Conservation (phyloP, 2,113 vertebrate species). For the Centropus bengalensis region DNA sequence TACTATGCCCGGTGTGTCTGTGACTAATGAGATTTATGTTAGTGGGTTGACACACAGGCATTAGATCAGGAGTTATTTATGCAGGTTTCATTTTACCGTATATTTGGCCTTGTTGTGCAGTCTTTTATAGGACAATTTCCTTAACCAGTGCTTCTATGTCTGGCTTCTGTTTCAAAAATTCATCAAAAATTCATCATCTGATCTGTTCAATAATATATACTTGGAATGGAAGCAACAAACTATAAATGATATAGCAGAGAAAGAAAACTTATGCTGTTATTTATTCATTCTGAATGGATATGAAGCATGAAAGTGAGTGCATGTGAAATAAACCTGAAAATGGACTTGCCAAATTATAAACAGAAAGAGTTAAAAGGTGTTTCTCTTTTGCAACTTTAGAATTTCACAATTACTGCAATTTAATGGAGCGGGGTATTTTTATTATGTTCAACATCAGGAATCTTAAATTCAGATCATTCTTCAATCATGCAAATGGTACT, state of each 20-base stretch:
- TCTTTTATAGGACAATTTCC: slow-evolving; percentile 59
- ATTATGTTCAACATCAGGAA: background rate
- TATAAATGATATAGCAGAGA: slow-evolving; percentile 14
- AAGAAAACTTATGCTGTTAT: slow-evolving; percentile 9
- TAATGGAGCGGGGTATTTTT: background rate
- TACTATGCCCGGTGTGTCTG: background rate
- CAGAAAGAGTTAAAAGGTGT: background rate
- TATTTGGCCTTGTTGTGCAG: slow-evolving; percentile 27
- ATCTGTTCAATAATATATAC: slow-evolving; percentile 54
- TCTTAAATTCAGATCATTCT: background rate
- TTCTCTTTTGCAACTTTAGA: background rate
- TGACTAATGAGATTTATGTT: slow-evolving; percentile 4
- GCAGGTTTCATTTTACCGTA: slow-evolving; percentile 14
- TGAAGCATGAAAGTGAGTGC: background rate
- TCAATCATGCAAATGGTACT: background rate
- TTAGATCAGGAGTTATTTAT: slow-evolving; percentile 25
- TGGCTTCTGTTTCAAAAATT: slow-evolving; percentile 49
- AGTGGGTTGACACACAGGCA: background rate
- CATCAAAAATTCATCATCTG: slow-evolving; percentile 48
- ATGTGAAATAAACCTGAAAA: background rate
- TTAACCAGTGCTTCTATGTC: slow-evolving; percentile 22
- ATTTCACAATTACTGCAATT: background rate
- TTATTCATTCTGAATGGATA: slow-evolving; percentile 47
- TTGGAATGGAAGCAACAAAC: slow-evolving; percentile 55
- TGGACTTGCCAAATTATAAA: background rate